These are phyloP conservation scores for Boleophthalmus pectinirostris DNA, from an alignment of 2,113 vertebrate species.

Conservation along the genomic window DNA sequence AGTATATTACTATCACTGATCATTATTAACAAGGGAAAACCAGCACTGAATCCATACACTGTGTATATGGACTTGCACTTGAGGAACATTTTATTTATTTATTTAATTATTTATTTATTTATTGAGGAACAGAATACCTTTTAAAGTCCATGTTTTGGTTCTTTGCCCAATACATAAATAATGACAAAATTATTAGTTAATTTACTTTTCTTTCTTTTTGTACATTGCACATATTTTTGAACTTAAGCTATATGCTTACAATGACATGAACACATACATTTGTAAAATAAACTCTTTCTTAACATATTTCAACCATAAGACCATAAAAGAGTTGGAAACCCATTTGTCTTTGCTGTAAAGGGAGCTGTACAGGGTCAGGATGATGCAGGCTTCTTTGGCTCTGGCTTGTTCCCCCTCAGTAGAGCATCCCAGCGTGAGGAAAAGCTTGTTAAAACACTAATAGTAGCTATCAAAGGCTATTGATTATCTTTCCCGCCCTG, in stretches of 20 bases:
- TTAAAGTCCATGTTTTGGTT: too few species aligned
- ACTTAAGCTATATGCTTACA: too few species aligned
- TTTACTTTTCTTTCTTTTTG: too few species aligned
- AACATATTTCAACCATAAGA: background rate
- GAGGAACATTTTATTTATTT: too few species aligned
- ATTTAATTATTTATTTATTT: too few species aligned
- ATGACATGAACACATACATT: too few species aligned
- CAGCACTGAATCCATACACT: background rate
- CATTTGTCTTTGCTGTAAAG: constrained; percentile 29
- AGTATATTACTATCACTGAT: background rate
- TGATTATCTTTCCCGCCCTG: constrained; percentile 84
- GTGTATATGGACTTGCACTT: background rate
- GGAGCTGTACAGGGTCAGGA: constrained; percentile 38
- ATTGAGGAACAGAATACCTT: too few species aligned
- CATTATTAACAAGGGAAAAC: background rate
- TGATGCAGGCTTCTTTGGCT: constrained; percentile 56
- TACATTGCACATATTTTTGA: too few species aligned
- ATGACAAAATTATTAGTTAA: too few species aligned
- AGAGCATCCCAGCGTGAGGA: constrained; percentile 75
- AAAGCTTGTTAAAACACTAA: constrained; percentile 81
- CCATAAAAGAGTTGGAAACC: constrained; percentile 27
- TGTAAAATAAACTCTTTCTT: background rate
- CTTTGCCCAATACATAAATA: too few species aligned
- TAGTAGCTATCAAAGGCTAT: constrained; percentile 82
- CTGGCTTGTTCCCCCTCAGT: constrained; percentile 54